Conservation (phyloP, 2,113 vertebrate species). For the Xenopus tropicalis region DNA sequence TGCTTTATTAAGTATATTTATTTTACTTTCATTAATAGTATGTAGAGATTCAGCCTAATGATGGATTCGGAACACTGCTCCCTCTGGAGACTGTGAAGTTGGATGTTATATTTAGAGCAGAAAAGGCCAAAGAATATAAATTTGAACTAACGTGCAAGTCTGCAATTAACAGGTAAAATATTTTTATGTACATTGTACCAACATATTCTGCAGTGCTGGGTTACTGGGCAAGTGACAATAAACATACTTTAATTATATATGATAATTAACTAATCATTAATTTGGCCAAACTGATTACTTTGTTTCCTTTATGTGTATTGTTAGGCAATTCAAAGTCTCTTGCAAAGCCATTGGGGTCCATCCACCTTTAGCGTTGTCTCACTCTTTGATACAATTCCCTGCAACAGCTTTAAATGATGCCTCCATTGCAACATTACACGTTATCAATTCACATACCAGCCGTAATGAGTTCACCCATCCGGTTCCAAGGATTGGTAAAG, state of each 20-base stretch:
- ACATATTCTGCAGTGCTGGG: too few species aligned
- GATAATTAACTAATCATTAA: too few species aligned
- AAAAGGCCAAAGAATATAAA: conserved; percentile 70
- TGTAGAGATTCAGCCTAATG: conserved; percentile 81
- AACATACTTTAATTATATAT: too few species aligned
- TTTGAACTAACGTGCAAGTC: conserved; percentile 84
- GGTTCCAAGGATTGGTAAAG: conserved; percentile 49
- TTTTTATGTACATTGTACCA: too few species aligned
- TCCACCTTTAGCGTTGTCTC: conserved; percentile 83
- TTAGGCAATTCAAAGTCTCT: conserved; percentile 78
- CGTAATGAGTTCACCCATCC: conserved; percentile 51
- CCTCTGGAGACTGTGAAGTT: conserved; percentile 78
- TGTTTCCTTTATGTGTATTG: conserved; percentile 46
- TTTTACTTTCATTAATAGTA: conserved; percentile 61
- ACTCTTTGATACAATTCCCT: conserved; percentile 78
- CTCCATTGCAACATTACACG: conserved; percentile 66
- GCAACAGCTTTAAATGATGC: conserved; percentile 73
- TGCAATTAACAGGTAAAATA: conserved; percentile 75
- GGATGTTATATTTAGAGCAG: conserved; percentile 81
- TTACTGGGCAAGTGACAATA: neutral
- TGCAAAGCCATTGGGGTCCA: conserved; percentile 77
- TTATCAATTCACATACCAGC: conserved; percentile 63
- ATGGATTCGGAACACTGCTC: conserved; percentile 82
- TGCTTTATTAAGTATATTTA: neutral
- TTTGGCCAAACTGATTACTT: neutral